Evolutionary conservation across 2,113 vertebrate genomes (phyloP).

Genomic region (Ailuropoda melanoleuca): DNA sequence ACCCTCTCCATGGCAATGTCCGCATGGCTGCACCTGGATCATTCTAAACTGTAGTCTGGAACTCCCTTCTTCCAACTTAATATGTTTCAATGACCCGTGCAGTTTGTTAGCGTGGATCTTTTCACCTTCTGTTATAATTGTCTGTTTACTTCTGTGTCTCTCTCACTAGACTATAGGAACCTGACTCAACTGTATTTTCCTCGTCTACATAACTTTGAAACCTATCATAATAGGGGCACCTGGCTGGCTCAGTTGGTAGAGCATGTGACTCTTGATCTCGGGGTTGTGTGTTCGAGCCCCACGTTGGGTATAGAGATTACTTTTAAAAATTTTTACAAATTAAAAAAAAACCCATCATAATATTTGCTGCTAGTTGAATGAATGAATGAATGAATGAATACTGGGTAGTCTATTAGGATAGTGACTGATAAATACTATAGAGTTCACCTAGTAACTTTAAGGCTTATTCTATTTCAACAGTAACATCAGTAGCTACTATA

Average conservation of each 20-base stretch:
- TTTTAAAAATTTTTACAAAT: neutral
- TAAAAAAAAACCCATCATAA: neutral
- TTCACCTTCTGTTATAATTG: neutral
- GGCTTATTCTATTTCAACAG: neutral
- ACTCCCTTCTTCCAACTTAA: neutral
- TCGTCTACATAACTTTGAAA: neutral
- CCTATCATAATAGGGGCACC: neutral
- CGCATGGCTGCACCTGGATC: neutral
- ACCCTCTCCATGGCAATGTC: neutral
- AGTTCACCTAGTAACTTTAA: neutral
- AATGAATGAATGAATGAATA: neutral
- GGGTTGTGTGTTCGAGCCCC: neutral
- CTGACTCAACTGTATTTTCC: neutral
- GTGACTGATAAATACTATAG: neutral
- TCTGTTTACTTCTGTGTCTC: neutral
- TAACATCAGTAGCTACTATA: neutral
- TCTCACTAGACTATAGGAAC: neutral
- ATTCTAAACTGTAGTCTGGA: neutral
- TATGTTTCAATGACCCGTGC: neutral
- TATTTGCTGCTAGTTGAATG: neutral
- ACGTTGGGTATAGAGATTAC: neutral
- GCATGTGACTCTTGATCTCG: neutral
- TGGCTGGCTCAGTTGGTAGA: neutral
- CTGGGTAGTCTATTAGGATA: neutral
- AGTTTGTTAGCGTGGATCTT: neutral